phyloP scores from a whole-genome alignment of 2,113 vertebrate genomes.

The Cavia aperea region DNA sequence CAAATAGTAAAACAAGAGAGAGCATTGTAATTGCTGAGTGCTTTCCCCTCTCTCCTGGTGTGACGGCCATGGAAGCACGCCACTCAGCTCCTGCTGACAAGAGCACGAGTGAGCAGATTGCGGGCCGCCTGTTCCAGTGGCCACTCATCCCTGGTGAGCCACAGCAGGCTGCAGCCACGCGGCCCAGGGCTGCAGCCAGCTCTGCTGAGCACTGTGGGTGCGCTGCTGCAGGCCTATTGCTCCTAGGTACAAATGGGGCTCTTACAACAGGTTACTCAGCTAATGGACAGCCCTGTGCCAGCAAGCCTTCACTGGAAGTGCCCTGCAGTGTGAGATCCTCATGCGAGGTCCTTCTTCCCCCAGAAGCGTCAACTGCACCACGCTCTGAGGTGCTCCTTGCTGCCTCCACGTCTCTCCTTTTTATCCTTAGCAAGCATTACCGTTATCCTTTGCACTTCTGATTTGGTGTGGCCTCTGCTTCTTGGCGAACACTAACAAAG shows the following conservation, averaged over 20 bases:
- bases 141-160: not conserved
- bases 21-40: not conserved
- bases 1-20: not conserved
- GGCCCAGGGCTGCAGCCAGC: not conserved
- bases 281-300: not conserved
- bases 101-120: not conserved
- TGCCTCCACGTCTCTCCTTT: not conserved
- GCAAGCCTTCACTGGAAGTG: not conserved
- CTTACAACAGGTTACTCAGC: not conserved
- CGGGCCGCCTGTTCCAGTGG: not conserved
- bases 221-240: not conserved
- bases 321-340: not conserved
- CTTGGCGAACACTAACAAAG: not conserved
- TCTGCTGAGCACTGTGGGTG: accelerated
- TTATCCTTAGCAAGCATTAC: not conserved
- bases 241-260: not conserved
- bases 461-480: not conserved
- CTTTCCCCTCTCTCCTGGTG: not conserved
- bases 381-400: not conserved
- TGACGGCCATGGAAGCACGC: accelerated
- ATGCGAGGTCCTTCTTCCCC: not conserved
- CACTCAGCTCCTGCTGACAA: not conserved
- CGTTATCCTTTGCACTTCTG: not conserved
- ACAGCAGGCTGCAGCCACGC: not conserved
- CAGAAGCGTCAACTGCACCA: not conserved